Evolutionary conservation across 2,113 vertebrate species (phyloP), one percentile per base, ranked within the genome.

Genomic region (Apus apus): DNA sequence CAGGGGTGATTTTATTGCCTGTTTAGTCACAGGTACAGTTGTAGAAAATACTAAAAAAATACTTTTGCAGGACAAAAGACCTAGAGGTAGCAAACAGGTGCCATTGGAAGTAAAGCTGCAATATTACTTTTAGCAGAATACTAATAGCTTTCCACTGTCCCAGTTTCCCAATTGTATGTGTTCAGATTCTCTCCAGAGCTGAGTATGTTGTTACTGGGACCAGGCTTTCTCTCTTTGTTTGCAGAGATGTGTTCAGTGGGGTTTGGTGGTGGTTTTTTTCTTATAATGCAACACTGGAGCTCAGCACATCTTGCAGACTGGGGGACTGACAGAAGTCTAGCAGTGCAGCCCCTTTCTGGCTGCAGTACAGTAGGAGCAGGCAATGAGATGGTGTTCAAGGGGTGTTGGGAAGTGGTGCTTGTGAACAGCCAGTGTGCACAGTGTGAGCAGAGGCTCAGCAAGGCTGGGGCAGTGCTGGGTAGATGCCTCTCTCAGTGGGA

Each of bases 141-240:
- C 34, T 25, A 1, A 6, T 14, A 54, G n/a, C 26, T 78, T 45
- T 32, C 32, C 19, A 0, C 11, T 77, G 46, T 60, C 60, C 38
- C 23, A 3, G 0, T 70, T 85, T 43, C 40, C 38, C 40, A 27
- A 40, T 1, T 36, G 30, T 17, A 18, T 8, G 6, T 1, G 5
- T 74, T 85, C 29, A 20, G 45, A 11, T 58, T 27, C 11, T 15
- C 72, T 34, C 18, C 15, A 9, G 50, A 53, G 58, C 50, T 15
- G 3, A 15, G 29, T 53, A 13, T 12, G 17, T 1, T 25, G 34
- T 66, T 60, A 27, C 1, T 67, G 8, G 54, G 29, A 45, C 68
- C 13, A 9, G 10, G 32, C 26, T 61, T 60, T 45, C 25, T 1
- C 9, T 48, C 48, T 36, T 18, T 56, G 58, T 71, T 67, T 40